Evolutionary conservation across 2,888 invertebrate species (phyloP), one percentile per base, ranked within the genome.

Genomic region (Ormyrus rosae): DNA sequence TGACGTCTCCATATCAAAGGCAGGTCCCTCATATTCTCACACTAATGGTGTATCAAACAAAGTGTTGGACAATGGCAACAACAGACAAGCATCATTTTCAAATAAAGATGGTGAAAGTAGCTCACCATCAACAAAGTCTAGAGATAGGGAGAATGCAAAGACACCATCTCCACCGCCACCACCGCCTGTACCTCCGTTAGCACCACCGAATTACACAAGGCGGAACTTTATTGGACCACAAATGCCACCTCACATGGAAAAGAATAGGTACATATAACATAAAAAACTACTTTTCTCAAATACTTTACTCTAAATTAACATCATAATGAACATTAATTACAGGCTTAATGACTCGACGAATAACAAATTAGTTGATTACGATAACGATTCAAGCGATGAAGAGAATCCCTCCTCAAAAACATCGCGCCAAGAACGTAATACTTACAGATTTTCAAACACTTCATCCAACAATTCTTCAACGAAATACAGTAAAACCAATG

Each of bases 321-420:
- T 34, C 34, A 34, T 34, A 34, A 34, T 34, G 34, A 34, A 34
- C 34, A 34, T 46, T 45, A 8, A 53, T 78, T 80, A 34, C 53
- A 82, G 82, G 75, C 72, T 72, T 58, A 48, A 75, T 51, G 80
- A 78, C 6, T 86, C 87, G 64, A 90, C 90, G 74, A 89, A 88
- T 82, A 87, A 76, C 8, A 90, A 90, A 82, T 84, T 91, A 53
- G 91, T 91, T 9, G 90, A 90, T 5, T 91, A 91, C 19, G 91
- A 90, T 6, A 89, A 89, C 0, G 81, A 72, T 10, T 90, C 90
- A 0, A 90, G 90, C 55, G 90, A 90, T 53, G 90, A 90, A 9
- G 90, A 89, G 2, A 67, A 70, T 34, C 34, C 34, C 75, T 56
- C 34, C 2, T 45, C 50, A 7, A 80, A 80, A 8, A 4, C 48